phyloP scores from a whole-genome alignment of 2,797 vertebrate species.

The Melanogrammus aeglefinus region DNA sequence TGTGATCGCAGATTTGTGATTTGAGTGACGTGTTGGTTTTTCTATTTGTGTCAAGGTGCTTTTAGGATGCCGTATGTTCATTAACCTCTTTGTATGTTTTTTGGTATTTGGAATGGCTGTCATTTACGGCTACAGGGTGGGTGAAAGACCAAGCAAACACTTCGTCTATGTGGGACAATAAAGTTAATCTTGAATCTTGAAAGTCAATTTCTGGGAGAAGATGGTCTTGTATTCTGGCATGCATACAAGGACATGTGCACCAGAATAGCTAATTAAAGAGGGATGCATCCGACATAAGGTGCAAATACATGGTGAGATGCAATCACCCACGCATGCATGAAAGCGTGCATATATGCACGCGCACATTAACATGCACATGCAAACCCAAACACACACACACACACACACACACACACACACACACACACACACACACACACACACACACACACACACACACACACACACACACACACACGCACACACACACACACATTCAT shows the following conservation, averaged over 20 bases:
- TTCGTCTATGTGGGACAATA: not conserved
- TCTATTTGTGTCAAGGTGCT: too few relatives aligned
- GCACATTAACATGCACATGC: too few relatives aligned
- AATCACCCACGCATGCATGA: too few relatives aligned
- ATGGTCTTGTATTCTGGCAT: constrained; percentile 22
- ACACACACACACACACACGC: not conserved
- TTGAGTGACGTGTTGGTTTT: too few relatives aligned
- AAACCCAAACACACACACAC: not conserved
- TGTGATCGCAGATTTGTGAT: too few relatives aligned
- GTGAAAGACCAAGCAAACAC: not conserved
- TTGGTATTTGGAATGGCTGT: too few relatives aligned
- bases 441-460: not conserved
- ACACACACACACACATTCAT: not conserved
- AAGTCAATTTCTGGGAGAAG: constrained; percentile 32
- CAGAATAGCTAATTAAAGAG: not conserved
- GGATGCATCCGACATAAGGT: too few relatives aligned
- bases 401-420: not conserved
- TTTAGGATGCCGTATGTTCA: too few relatives aligned
- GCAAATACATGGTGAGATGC: too few relatives aligned
- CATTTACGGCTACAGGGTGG: too few relatives aligned
- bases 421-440: constrained; percentile 3
- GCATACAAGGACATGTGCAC: constrained; percentile 5
- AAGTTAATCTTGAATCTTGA: constrained; percentile 14
- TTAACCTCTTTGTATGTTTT: too few relatives aligned
- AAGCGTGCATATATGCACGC: too few relatives aligned